Conservation (phyloP, 2,113 vertebrate genomes). For the Pterophyllum scalare region DNA sequence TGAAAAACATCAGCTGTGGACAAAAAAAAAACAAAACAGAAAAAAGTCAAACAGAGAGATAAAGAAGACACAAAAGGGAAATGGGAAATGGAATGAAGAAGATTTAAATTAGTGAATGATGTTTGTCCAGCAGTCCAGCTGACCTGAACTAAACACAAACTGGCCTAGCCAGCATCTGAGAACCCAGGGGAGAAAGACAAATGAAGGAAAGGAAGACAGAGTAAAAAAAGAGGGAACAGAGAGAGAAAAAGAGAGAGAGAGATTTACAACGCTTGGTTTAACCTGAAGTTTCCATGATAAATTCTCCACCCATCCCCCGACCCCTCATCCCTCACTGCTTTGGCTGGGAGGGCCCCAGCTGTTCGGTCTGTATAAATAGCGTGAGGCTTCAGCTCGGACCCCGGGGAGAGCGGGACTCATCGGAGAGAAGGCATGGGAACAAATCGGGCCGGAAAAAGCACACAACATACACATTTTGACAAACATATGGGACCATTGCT, state of each 20-base stretch:
- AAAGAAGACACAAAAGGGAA: constrained; percentile 2
- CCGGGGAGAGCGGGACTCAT: constrained; percentile 76
- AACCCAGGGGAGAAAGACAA: constrained; percentile 39
- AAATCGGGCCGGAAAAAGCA: constrained; percentile 82
- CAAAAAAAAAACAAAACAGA: not conserved
- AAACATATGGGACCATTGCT: constrained; percentile 84
- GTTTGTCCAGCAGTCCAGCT: constrained; percentile 32
- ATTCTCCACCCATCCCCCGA: constrained; percentile 66
- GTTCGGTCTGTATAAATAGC: constrained; percentile 85
- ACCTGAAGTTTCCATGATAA: constrained; percentile 80
- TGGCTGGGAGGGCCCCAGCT: constrained; percentile 85
- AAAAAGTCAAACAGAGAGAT: not conserved
- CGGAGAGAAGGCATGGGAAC: constrained; percentile 78
- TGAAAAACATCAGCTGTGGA: constrained; percentile 37
- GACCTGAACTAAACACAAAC: constrained; percentile 51
- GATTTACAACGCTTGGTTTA: constrained; percentile 80
- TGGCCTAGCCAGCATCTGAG: constrained; percentile 25
- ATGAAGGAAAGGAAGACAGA: constrained; percentile 30
- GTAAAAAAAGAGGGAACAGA: constrained; percentile 3
- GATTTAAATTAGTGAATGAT: constrained; percentile 21
- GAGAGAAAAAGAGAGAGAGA: constrained; percentile 50
- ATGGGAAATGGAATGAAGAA: not conserved
- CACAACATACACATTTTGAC: constrained; percentile 81
- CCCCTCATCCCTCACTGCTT: constrained; percentile 64
- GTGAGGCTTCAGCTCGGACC: constrained; percentile 74